Conservation (phyloP, 2,888 invertebrate genomes). For the Asteroscopus sphinx region DNA sequence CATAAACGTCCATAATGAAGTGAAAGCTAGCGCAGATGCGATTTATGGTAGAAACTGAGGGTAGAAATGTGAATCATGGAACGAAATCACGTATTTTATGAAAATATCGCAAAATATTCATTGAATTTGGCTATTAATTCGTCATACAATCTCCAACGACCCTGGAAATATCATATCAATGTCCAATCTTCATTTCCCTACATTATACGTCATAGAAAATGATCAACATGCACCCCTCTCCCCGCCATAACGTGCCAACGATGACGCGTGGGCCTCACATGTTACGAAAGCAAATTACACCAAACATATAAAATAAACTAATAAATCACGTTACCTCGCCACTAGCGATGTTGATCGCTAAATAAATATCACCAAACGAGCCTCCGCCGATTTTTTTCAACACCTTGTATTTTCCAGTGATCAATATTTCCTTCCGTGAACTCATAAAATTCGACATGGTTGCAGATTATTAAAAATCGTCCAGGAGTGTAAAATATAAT, state of each 20-base stretch:
- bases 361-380: slow-evolving; percentile 99
- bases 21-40: slow-evolving; percentile 46
- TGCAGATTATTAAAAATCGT: slow-evolving; percentile 63
- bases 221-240: slow-evolving; percentile 66
- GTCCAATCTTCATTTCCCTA: slow-evolving; percentile 57
- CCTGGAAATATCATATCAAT: slow-evolving; percentile 61
- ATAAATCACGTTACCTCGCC: slow-evolving; percentile 92
- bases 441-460: slow-evolving; percentile 66
- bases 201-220: slow-evolving; percentile 67
- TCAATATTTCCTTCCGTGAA: slow-evolving; percentile 92
- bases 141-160: slow-evolving; percentile 61
- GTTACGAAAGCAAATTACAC: slow-evolving; percentile 49
- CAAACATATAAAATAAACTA: slow-evolving; percentile 44
- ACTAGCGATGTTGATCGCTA: slow-evolving; percentile 97
- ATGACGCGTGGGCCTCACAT: slow-evolving; percentile 59
- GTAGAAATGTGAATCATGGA: slow-evolving; percentile 21
- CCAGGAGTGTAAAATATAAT: slow-evolving; percentile 65
- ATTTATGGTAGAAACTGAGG: slow-evolving; percentile 34
- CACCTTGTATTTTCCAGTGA: slow-evolving; percentile 98
- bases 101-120: slow-evolving; percentile 22
- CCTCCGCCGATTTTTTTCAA: slow-evolving; percentile 99
- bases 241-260: slow-evolving; percentile 58
- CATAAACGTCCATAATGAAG: slow-evolving; percentile 37
- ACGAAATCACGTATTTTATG: slow-evolving; percentile 6
- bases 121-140: slow-evolving; percentile 51